A percentile compares a stretch with the other conserved stretches of the same genome.
Conservation (phyloP, 2,888 invertebrate species). For the Drosophila pegasa region DNA sequence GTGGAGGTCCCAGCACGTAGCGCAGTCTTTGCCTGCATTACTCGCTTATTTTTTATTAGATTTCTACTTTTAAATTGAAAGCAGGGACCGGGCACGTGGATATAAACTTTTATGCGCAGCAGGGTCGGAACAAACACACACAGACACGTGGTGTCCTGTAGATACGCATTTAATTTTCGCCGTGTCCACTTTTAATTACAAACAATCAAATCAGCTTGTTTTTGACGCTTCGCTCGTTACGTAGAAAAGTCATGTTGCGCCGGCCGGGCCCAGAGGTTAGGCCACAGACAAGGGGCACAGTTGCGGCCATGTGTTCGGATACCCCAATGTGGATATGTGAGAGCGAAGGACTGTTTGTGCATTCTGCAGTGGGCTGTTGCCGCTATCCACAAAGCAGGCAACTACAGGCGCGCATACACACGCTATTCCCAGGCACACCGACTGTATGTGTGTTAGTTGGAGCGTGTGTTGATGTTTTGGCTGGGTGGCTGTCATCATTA, state of each 20-base stretch:
- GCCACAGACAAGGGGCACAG: neutral
- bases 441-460: neutral
- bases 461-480: conserved; percentile 61
- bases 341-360: conserved; percentile 53
- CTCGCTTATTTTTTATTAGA: conserved; percentile 62
- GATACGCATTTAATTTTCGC: conserved; percentile 75
- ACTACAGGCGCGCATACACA: conserved; percentile 3
- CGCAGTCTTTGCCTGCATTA: conserved; percentile 22
- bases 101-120: conserved; percentile 67
- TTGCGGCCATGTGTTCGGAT: conserved; percentile 7
- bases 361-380: conserved; percentile 46
- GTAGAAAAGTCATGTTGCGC: conserved; percentile 24
- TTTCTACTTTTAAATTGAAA: conserved; percentile 69
- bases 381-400: conserved; percentile 29
- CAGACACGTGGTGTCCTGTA: conserved; percentile 30
- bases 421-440: conserved; percentile 5
- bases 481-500: conserved; percentile 76
- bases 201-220: conserved; percentile 80
- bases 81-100: conserved; percentile 56
- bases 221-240: conserved; percentile 39
- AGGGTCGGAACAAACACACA: conserved; percentile 9
- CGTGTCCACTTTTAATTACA: conserved; percentile 79
- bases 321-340: conserved; percentile 30
- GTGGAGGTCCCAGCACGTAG: conserved; percentile 27
- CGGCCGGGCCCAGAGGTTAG: neutral